phyloP scores from a whole-genome alignment of 2,113 vertebrate genomes.

The Ctenomys sociabilis region DNA sequence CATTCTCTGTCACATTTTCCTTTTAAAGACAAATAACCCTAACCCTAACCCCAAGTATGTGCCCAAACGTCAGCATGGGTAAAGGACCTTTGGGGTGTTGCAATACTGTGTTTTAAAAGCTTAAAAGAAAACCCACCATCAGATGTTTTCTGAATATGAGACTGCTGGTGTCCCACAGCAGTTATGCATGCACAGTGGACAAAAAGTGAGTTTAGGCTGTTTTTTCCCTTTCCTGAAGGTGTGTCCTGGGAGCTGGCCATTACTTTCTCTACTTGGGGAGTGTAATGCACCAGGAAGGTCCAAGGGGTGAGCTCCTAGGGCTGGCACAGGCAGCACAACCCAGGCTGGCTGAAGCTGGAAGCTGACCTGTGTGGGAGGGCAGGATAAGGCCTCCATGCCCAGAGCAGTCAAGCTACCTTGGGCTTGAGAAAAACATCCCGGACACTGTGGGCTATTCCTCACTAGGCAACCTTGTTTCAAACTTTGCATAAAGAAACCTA shows the following conservation, averaged over 20 bases:
- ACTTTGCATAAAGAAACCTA: too few relatives aligned
- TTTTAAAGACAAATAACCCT: neutral
- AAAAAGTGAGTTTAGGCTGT: neutral
- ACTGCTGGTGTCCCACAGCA: neutral
- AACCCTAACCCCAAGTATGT: neutral
- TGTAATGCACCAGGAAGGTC: accelerated
- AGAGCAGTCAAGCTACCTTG: too few relatives aligned
- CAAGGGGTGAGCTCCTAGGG: too few relatives aligned
- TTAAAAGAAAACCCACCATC: neutral
- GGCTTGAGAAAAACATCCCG: too few relatives aligned
- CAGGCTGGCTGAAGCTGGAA: neutral
- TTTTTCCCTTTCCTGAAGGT: too few relatives aligned
- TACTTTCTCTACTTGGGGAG: accelerated
- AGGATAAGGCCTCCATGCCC: too few relatives aligned
- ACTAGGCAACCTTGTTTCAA: too few relatives aligned
- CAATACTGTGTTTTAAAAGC: neutral
- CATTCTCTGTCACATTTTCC: neutral
- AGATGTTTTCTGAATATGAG: neutral
- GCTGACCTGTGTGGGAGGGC: too few relatives aligned
- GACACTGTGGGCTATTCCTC: too few relatives aligned
- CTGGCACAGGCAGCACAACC: neutral
- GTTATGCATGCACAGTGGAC: neutral
- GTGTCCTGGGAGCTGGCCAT: neutral
- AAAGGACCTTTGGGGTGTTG: neutral
- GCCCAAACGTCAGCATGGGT: neutral